Percentiles rank a stretch among this genome's conserved stretches.
Conservation (phyloP, 37 sponge, comb jelly and placozoan genomes). For the Crambe crambe region DNA sequence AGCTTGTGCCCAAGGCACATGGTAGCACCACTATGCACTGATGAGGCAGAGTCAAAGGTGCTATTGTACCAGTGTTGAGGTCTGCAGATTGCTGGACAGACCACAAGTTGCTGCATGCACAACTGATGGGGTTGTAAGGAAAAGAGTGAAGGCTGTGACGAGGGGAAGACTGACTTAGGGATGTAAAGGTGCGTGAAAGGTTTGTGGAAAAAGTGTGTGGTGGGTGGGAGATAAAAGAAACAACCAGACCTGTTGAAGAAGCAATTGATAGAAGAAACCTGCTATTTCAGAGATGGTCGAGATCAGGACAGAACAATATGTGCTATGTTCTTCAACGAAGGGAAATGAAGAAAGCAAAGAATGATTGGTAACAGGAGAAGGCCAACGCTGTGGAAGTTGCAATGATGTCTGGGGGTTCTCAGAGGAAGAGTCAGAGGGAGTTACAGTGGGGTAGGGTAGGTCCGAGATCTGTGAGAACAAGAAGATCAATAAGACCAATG, state of each 20-base stretch:
- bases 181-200: background rate
- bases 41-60: constrained; percentile 32
- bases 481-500: background rate
- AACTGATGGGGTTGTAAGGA: background rate
- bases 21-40: constrained; percentile 27
- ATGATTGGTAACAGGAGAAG: constrained; percentile 17
- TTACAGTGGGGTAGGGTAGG: constrained; percentile 29
- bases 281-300: constrained; percentile 27
- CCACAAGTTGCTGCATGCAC: constrained; percentile 17
- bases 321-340: constrained; percentile 32
- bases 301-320: background rate
- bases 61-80: constrained; percentile 15
- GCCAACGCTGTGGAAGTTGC: constrained; percentile 5
- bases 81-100: constrained; percentile 36
- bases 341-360: constrained; percentile 8
- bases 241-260: constrained; percentile 35
- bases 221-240: constrained; percentile 18
- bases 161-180: background rate
- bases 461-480: constrained; percentile 24
- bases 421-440: constrained; percentile 30
- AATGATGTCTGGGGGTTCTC: constrained; percentile 21
- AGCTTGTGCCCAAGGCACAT: background rate
- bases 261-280: constrained; percentile 15
- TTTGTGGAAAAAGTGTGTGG: constrained; percentile 28
- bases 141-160: background rate